phyloP scores from a whole-genome alignment of 2,888 invertebrate genomes.

The Pollenia amentaria region DNA sequence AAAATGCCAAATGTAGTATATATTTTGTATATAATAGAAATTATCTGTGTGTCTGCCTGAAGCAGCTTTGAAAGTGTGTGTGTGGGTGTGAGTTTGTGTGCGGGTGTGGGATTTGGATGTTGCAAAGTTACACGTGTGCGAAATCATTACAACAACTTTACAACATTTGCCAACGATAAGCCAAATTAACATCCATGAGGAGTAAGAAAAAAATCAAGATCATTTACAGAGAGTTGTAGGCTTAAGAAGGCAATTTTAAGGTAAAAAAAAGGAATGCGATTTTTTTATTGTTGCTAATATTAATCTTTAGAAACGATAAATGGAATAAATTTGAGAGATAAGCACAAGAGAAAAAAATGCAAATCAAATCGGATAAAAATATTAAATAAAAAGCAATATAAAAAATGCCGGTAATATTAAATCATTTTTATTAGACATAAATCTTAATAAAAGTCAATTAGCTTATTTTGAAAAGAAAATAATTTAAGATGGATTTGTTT shows the following conservation, averaged over 20 bases:
- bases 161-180: slow-evolving; percentile 12
- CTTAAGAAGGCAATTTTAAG: neutral
- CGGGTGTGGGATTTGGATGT: slow-evolving; percentile 6
- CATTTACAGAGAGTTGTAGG: neutral
- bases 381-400: neutral
- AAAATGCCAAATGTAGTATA: neutral
- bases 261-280: neutral
- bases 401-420: neutral
- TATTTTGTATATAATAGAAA: neutral
- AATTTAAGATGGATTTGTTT: no score
- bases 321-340: slow-evolving; percentile 24
- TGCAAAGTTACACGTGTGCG: slow-evolving; percentile 53
- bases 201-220: neutral
- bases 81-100: neutral
- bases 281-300: neutral
- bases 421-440: no score
- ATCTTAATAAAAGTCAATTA: no score
- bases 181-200: neutral
- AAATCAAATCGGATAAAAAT: neutral
- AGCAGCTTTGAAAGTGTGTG: neutral
- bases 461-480: no score
- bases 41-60: neutral
- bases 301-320: neutral
- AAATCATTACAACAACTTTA: slow-evolving; percentile 25
- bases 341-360: neutral